Evolutionary conservation across 2,888 invertebrate species (phyloP).

Genomic region (Agriotes lineatus): DNA sequence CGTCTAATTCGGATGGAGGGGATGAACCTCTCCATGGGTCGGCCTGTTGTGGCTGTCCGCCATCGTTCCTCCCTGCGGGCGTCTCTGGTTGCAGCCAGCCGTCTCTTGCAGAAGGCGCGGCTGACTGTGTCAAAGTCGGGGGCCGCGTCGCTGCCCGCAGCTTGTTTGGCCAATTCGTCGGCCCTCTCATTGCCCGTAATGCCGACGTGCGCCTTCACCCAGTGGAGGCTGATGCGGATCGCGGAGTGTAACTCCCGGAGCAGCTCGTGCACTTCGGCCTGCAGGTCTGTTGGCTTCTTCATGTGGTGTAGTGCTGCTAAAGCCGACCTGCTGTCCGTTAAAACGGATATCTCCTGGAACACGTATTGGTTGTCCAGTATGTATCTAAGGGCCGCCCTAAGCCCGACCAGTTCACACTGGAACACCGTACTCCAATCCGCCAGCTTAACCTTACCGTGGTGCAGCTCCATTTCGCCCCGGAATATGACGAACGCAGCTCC

Average conservation of each 20-base stretch:
- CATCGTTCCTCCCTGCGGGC: not conserved
- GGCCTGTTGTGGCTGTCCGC: not conserved
- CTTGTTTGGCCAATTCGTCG: too few species aligned
- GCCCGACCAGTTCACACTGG: not conserved
- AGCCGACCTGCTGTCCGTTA: not conserved
- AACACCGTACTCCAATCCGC: not conserved
- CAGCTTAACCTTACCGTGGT: not conserved
- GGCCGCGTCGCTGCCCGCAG: too few species aligned
- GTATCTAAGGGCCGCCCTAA: not conserved
- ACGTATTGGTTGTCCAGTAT: too few species aligned
- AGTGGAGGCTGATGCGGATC: too few species aligned
- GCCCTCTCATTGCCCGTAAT: not conserved
- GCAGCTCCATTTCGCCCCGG: not conserved
- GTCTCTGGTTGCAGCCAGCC: too few species aligned
- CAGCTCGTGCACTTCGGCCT: too few species aligned
- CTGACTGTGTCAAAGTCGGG: too few species aligned
- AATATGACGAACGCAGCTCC: too few species aligned
- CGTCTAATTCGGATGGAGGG: not conserved
- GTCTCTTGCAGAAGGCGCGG: too few species aligned
- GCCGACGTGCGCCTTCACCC: too few species aligned
- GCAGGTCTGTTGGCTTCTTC: not conserved
- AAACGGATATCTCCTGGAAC: too few species aligned
- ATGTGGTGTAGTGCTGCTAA: not conserved
- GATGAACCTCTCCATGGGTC: not conserved
- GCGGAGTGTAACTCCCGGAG: too few species aligned